Percentiles rank a stretch among this genome's conserved stretches.
These are phyloP conservation scores for Urocynchramus pylzowi DNA, from an alignment of 2,113 vertebrate genomes.

Conservation along the genomic window DNA sequence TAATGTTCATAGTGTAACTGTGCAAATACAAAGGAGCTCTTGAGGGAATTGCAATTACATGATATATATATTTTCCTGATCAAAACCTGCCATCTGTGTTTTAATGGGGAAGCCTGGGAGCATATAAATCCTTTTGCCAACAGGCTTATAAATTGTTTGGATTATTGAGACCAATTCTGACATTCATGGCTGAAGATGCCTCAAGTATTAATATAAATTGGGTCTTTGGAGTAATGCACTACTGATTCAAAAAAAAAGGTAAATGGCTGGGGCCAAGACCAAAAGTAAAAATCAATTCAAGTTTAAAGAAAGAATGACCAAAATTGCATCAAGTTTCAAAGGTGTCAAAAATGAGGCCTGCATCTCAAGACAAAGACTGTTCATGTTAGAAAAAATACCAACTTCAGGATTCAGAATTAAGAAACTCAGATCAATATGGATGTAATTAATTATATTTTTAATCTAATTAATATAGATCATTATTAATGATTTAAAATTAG, in stretches of 20 bases:
- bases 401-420: not conserved
- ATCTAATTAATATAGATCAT: not conserved
- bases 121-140: not conserved
- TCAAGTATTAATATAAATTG: not conserved
- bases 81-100: not conserved
- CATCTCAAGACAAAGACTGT: not conserved
- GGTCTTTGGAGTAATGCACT: not conserved
- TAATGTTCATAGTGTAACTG: not conserved
- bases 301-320: not conserved
- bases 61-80: not conserved
- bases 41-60: slow-evolving; percentile 21
- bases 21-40: slow-evolving; percentile 2
- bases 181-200: not conserved
- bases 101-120: not conserved
- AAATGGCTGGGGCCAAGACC: not conserved
- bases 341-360: not conserved
- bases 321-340: not conserved
- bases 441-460: not conserved
- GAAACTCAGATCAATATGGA: not conserved
- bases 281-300: not conserved
- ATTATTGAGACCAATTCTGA: not conserved
- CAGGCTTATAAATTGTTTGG: not conserved
- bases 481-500: not conserved
- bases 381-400: not conserved
- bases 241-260: not conserved